A percentile compares a stretch with the other conserved stretches of the same genome.
phyloP scores from a whole-genome alignment of 2,888 invertebrate species.

The Tetragonula carbonaria region DNA sequence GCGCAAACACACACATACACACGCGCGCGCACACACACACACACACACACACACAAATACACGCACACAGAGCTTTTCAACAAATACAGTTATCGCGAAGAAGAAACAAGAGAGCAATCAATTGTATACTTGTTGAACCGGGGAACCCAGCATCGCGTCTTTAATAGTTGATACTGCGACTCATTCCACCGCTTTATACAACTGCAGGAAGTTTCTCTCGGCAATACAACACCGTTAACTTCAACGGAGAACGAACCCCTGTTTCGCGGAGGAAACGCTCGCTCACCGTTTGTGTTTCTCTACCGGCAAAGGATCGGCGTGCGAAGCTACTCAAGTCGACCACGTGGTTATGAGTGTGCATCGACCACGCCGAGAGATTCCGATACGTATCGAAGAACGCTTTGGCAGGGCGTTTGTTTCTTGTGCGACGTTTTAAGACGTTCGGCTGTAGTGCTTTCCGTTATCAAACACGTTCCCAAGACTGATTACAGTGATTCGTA shows the following conservation, averaged over 20 bases:
- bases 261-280: conserved; percentile 6
- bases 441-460: neutral
- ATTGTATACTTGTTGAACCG: conserved; percentile 79
- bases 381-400: conserved; percentile 34
- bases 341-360: conserved; percentile 72
- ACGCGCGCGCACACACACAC: neutral
- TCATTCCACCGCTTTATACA: conserved; percentile 13
- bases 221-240: conserved; percentile 24
- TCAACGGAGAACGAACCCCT: neutral
- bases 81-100: conserved; percentile 10
- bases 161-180: conserved; percentile 52
- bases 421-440: neutral
- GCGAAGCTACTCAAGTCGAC: conserved; percentile 58
- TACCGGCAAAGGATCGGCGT: conserved; percentile 45
- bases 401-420: neutral
- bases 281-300: conserved; percentile 18
- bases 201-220: conserved; percentile 26
- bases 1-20: conserved; percentile 14
- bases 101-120: conserved; percentile 42
- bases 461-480: neutral
- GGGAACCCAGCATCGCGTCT: conserved; percentile 43
- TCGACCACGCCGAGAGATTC: conserved; percentile 56
- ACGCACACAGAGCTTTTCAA: conserved; percentile 15
- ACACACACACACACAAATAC: neutral
- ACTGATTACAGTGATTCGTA: conserved; percentile 21